Evolutionary conservation across 2,797 vertebrate species (phyloP).

Genomic region (Eulemur rubriventer): DNA sequence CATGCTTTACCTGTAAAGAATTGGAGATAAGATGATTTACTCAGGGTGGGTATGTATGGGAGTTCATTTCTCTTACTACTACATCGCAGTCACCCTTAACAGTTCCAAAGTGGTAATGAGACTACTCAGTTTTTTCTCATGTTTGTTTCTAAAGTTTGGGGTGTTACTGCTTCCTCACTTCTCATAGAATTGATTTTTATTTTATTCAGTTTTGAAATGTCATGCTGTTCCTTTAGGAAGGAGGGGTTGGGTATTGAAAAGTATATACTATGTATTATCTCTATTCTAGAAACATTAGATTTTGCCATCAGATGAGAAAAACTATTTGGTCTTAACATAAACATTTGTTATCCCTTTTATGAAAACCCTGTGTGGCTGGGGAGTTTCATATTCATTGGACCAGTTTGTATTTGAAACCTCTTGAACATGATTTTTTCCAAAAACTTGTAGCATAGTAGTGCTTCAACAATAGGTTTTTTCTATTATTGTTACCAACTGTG

Average conservation of each 20-base stretch:
- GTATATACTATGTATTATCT: not conserved
- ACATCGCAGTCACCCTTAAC: not conserved
- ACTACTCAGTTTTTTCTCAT: not conserved
- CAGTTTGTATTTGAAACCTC: not conserved
- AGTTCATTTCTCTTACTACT: not conserved
- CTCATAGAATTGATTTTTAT: constrained; percentile 7
- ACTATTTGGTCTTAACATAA: not conserved
- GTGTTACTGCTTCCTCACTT: not conserved
- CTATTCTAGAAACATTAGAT: not conserved
- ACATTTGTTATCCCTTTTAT: not conserved
- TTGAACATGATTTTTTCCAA: not conserved
- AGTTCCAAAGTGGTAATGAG: not conserved
- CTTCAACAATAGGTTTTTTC: not conserved
- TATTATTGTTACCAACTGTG: not conserved
- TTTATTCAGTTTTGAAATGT: constrained; percentile 5
- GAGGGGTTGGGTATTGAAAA: not conserved
- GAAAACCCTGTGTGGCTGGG: not conserved
- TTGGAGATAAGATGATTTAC: not conserved
- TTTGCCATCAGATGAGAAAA: constrained; percentile 39
- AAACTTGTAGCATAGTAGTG: not conserved
- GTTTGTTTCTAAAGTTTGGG: not conserved
- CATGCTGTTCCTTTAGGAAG: not conserved
- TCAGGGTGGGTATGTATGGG: not conserved
- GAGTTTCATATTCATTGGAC: constrained; percentile 16
- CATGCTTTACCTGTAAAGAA: not conserved